Percentiles rank a stretch among this genome's conserved stretches.
Evolutionary conservation across 2,888 invertebrate genomes (phyloP).

Genomic region (Andrena fulva): DNA sequence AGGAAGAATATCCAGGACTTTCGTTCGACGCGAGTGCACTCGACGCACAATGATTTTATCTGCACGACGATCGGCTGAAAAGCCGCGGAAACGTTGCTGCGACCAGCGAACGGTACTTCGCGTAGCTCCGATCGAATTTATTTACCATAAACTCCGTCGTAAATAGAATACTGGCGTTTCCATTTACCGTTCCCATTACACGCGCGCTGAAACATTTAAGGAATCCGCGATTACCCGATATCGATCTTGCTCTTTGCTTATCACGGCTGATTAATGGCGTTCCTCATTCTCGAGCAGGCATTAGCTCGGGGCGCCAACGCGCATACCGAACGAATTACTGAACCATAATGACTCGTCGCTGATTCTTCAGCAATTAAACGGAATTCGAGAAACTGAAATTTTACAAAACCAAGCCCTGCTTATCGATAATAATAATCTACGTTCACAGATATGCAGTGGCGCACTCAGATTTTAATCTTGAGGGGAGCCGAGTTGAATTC

Average conservation of each 20-base stretch:
- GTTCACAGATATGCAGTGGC: too few relatives aligned
- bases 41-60: neutral
- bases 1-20: neutral
- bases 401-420: too few relatives aligned
- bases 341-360: too few relatives aligned
- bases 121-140: slow-evolving; percentile 31
- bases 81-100: neutral
- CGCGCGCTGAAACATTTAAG: slow-evolving; percentile 15
- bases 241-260: slow-evolving; percentile 30
- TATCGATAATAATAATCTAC: too few relatives aligned
- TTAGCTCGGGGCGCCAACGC: neutral
- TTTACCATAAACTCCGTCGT: slow-evolving; percentile 34
- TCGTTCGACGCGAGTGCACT: neutral
- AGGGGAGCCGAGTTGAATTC: too few relatives aligned
- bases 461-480: too few relatives aligned
- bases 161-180: slow-evolving; percentile 29
- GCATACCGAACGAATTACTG: too few relatives aligned
- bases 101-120: slow-evolving; percentile 26
- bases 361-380: too few relatives aligned
- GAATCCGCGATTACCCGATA: slow-evolving; percentile 37
- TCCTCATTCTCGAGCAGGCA: slow-evolving; percentile 13
- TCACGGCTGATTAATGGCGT: slow-evolving; percentile 25
- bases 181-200: slow-evolving; percentile 26
- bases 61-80: neutral
- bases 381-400: too few relatives aligned